These are phyloP conservation scores for Acrocephalus scirpaceus DNA, from an alignment of 2,797 vertebrate genomes.

Conservation along the genomic window DNA sequence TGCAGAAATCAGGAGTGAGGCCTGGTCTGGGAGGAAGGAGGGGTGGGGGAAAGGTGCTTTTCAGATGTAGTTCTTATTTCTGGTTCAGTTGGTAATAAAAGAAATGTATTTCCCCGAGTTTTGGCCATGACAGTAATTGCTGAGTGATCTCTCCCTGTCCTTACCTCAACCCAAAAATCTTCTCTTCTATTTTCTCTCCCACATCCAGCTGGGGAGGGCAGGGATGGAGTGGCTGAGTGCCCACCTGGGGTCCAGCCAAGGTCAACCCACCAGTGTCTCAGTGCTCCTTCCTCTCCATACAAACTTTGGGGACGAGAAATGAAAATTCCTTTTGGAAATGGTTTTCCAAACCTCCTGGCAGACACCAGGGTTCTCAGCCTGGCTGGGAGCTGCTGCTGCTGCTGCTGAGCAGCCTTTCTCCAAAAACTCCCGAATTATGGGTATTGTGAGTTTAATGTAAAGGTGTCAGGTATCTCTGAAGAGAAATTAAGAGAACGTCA, in stretches of 20 bases:
- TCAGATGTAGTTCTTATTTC: background rate
- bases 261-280: background rate
- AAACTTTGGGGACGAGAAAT: background rate
- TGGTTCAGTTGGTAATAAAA: background rate
- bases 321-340: background rate
- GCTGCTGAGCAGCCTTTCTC: background rate
- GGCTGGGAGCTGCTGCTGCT: background rate
- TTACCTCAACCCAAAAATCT: background rate
- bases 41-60: background rate
- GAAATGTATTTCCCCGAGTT: background rate
- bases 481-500: constrained; percentile 67
- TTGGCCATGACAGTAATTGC: background rate
- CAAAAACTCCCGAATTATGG: background rate
- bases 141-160: background rate
- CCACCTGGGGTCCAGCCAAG: background rate
- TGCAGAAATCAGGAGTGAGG: background rate
- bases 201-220: background rate
- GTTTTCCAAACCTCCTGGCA: background rate
- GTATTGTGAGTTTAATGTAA: constrained; percentile 62
- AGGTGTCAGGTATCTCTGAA: constrained; percentile 60
- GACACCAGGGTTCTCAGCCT: background rate
- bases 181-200: background rate
- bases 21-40: background rate
- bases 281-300: background rate
- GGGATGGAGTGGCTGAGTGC: background rate